A percentile compares a stretch with the other conserved stretches of the same genome.
Conservation (phyloP, 2,113 vertebrate genomes). For the Hipposideros armiger region DNA sequence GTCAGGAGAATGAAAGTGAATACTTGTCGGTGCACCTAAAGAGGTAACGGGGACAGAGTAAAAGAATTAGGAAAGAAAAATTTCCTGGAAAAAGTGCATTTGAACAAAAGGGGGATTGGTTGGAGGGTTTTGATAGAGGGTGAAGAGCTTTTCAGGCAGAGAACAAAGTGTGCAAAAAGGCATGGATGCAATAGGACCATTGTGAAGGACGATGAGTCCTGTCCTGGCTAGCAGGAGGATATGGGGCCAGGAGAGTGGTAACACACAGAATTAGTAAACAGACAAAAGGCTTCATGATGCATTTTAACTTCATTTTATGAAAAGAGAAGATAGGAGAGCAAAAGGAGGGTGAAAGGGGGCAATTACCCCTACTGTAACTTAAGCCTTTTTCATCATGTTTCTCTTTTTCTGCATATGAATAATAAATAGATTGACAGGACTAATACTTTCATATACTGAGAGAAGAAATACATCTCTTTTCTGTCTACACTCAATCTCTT, state of each 20-base stretch:
- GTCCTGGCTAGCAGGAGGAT: not conserved
- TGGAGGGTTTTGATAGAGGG: not conserved
- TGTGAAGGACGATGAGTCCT: not conserved
- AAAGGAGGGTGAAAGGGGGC: not conserved
- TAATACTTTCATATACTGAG: slow-evolving; percentile 5
- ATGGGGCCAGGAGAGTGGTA: not conserved
- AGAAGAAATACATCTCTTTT: slow-evolving; percentile 42
- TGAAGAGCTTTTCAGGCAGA: not conserved
- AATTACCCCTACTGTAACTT: not conserved
- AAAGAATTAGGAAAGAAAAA: not conserved
- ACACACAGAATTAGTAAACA: not conserved
- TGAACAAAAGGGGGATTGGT: not conserved
- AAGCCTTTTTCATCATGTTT: not conserved
- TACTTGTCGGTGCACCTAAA: not conserved
- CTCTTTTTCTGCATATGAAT: not conserved
- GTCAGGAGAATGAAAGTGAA: not conserved
- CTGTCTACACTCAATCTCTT: not conserved
- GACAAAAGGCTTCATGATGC: not conserved
- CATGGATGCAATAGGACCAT: no score
- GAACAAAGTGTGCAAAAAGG: not conserved
- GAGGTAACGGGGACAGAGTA: not conserved
- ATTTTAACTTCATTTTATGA: not conserved
- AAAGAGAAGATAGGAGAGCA: not conserved
- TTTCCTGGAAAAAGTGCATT: not conserved
- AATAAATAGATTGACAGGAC: not conserved